Evolutionary conservation across 1,140 invertebrate species (phyloP), one percentile per base, ranked within the genome.

Genomic region (Oscheius sp.): DNA sequence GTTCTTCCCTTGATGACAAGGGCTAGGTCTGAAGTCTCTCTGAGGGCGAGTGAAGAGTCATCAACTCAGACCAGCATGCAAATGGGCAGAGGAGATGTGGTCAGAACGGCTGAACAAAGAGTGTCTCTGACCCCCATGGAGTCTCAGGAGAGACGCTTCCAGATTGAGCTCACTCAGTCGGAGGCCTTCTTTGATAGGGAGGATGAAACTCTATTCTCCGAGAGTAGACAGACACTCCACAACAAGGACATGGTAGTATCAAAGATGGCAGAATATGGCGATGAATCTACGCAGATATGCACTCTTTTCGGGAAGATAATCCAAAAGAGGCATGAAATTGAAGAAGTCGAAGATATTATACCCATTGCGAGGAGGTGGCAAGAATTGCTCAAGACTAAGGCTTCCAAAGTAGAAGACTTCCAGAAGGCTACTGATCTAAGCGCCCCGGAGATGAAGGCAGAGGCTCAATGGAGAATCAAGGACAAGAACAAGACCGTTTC

Each of bases 241-340:
- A 52, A 70, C 34, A 65, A 31, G 42, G 49, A 73, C 36, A 58
- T 42, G 29, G 20, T 63, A n/a, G 46, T 29, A n/a, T 55, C 46
- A 28, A 71, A 32, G 42, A 42, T 64, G 34, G 20, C 29, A 29
- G 68, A 70, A 34, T 66, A 32, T 46, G 66, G 68, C 7, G 74
- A 75, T 55, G 73, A 76, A 29, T 72, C 28, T 35, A 65, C 63
- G n/a, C 45, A 73, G 59, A 45, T 73, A 4, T 66, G 46, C 28
- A 61, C 62, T n/a, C 38, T 67, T 1, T 76, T 76, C 23, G 74
- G 74, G 46, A 74, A 68, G 42, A 76, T 76, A 1, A 35, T 73
- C 1, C 61, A 66, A 28, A 73, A 74, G 69, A 76, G 74, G 35
- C 49, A 66, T 4, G 74, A 76, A 46, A 35, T 46, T 61, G 29